Percentiles rank a stretch among this genome's conserved stretches.
phyloP scores from a whole-genome alignment of 2,797 vertebrate species.

The Sylvia borin region DNA sequence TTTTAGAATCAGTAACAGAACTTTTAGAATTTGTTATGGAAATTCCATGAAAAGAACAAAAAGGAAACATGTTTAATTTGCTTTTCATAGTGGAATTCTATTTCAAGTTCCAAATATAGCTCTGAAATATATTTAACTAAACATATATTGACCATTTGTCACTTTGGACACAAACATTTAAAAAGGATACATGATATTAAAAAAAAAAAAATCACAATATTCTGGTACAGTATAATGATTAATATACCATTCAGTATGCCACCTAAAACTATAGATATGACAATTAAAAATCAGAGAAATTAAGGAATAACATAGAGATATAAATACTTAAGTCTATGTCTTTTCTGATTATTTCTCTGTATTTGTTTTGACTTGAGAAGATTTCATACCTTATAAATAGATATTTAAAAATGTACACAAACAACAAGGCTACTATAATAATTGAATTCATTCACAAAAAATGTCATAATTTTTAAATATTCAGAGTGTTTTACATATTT shows the following conservation, averaged over 20 bases:
- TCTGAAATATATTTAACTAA: background rate
- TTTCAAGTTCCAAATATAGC: background rate
- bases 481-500: background rate
- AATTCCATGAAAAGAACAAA: background rate
- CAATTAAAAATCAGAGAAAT: background rate
- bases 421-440: background rate
- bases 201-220: background rate
- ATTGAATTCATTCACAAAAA: background rate
- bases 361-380: background rate
- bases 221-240: background rate
- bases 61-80: accelerated
- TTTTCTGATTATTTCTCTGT: background rate
- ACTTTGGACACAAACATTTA: background rate
- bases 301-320: background rate
- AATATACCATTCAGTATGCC: background rate
- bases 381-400: background rate
- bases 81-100: background rate
- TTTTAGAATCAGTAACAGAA: background rate
- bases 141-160: background rate
- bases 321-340: background rate
- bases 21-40: background rate
- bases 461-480: background rate
- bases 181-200: background rate
- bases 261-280: background rate
- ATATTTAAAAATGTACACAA: background rate